phyloP scores from a whole-genome alignment of 2,888 invertebrate genomes.

The Rhorus exstirpatorius region DNA sequence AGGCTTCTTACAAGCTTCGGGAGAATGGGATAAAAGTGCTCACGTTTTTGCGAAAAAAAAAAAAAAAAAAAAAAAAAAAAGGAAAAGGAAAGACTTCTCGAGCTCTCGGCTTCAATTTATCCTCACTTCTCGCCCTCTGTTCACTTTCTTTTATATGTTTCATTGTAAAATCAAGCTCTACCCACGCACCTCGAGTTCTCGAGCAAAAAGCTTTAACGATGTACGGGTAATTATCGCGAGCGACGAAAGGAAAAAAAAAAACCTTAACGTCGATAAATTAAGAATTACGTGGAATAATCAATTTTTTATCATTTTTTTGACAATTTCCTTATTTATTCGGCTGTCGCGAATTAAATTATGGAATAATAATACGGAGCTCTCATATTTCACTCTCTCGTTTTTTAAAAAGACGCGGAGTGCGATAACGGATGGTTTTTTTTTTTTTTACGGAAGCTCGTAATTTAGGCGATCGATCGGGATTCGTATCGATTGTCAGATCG shows the following conservation, averaged over 20 bases:
- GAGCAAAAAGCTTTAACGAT: background rate
- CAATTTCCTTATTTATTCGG: no score
- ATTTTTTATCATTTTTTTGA: background rate
- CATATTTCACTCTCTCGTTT: no score
- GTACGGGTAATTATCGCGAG: slow-evolving; percentile 21
- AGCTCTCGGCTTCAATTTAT: slow-evolving; percentile 55
- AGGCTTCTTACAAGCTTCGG: slow-evolving; percentile 38
- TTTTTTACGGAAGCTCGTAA: no score
- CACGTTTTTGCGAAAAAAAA: slow-evolving; percentile 25
- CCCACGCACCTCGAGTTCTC: slow-evolving; percentile 25
- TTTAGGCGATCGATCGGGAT: background rate
- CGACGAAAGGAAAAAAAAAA: background rate
- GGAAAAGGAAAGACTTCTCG: slow-evolving; percentile 41
- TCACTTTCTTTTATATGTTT: slow-evolving; percentile 61
- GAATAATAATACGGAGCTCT: no score
- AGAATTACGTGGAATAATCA: background rate
- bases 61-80: slow-evolving; percentile 28
- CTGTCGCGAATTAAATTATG: background rate
- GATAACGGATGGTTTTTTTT: no score
- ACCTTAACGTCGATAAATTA: background rate
- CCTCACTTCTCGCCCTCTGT: slow-evolving; percentile 39
- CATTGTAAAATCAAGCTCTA: slow-evolving; percentile 57
- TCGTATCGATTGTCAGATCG: background rate
- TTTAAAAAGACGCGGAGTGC: no score
- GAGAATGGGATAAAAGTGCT: slow-evolving; percentile 31